These are phyloP conservation scores for Sepiola atlantica DNA, from an alignment of 2,888 invertebrate species.

Conservation along the genomic window DNA sequence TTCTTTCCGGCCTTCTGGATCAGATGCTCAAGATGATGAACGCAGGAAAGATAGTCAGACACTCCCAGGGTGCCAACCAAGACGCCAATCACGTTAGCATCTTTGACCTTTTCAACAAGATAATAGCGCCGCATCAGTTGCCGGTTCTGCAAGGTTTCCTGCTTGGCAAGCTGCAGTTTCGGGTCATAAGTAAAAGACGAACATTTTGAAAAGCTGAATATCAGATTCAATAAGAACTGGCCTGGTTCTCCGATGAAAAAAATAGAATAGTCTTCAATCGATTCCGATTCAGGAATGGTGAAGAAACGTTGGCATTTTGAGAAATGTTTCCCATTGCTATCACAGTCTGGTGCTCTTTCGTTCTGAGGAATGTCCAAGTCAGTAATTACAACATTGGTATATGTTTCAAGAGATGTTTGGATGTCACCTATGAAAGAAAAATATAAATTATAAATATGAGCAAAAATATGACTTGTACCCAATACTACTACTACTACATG, in stretches of 20 bases:
- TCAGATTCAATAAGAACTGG: conserved; percentile 80
- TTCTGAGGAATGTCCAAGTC: conserved; percentile 23
- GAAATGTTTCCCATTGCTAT: not conserved
- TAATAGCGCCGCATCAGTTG: conserved; percentile 87
- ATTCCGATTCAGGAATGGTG: conserved; percentile 52
- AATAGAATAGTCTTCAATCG: conserved; percentile 78
- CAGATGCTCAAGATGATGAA: conserved; percentile 83
- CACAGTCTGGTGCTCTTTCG: not conserved
- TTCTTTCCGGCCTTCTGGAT: conserved; percentile 87
- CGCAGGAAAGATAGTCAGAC: conserved; percentile 82
- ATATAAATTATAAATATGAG: no score
- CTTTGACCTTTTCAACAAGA: conserved; percentile 91
- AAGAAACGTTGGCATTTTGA: conserved; percentile 58
- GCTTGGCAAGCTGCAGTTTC: conserved; percentile 53
- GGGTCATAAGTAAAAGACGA: conserved; percentile 74
- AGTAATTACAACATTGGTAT: conserved; percentile 35
- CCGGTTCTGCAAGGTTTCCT: conserved; percentile 74
- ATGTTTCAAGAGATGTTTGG: not conserved
- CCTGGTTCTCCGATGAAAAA: conserved; percentile 82
- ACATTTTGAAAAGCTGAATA: conserved; percentile 74
- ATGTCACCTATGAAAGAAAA: conserved; percentile 9
- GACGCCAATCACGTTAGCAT: conserved; percentile 89
- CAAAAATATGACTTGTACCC: no score
- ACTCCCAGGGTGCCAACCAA: conserved; percentile 93
- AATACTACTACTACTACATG: no score